Evolutionary conservation across 2,888 invertebrate genomes (phyloP), one percentile per base, ranked within the genome.

Genomic region (Barypeithes pellucidus): DNA sequence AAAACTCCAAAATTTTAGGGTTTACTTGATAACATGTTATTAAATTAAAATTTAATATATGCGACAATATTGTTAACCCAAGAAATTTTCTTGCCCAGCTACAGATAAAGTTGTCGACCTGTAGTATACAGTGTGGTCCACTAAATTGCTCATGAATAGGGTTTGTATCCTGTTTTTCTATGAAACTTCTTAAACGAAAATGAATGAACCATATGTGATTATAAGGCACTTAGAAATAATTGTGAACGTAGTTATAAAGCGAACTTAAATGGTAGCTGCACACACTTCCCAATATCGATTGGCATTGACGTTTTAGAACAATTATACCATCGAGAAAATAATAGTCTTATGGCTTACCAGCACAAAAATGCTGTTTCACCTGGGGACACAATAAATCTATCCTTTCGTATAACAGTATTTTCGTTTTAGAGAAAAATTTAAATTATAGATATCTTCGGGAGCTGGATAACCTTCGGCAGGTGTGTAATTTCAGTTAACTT

Each of bases 241-340:
- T 50, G 33, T 8, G 29, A 57, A 57, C 54, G 33, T 11, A 57
- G 54, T n/a, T 18, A 33, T 11, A 3, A 29, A 29, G 1, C 8
- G 9, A 57, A 33, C 9, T 36, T 57, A 57, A 57, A 57, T 33
- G 14, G 14, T 57, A 14, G 54, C 33, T 33, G 54, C 33, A 33
- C 45, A 45, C 43, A 61, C 45, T 24, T 61, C 45, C 16, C 14
- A 43, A 43, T 61, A 61, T 61, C 45, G 61, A 61, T 29, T 61
- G 61, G 61, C 61, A 61, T 61, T 61, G 61, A 61, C 61, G 41
- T 43, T 16, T 24, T 9, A 11, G 43, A 61, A 61, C 61, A 61
- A 61, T 61, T 61, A 61, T 41, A 43, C 29, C 61, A 20, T 61
- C 45, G 41, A 61, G 61, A 43, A 61, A 61, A 61, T 61, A 22